Conservation (phyloP, 2,888 invertebrate genomes). For the Parnassius glacialis region DNA sequence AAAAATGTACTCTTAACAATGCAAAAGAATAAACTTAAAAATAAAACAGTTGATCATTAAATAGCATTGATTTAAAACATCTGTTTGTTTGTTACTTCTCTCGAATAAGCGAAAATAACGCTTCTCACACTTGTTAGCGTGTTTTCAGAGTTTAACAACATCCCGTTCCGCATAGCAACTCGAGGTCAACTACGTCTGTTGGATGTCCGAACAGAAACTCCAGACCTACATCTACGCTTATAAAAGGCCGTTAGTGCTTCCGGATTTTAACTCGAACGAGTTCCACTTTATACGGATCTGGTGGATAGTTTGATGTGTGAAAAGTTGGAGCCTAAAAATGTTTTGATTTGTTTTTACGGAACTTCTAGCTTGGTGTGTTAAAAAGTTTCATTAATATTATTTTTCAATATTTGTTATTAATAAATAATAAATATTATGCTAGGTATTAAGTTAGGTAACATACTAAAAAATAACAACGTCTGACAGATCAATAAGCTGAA, state of each 20-base stretch:
- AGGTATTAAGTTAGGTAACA: too few relatives aligned
- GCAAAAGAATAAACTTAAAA: background rate
- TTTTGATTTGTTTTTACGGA: too few relatives aligned
- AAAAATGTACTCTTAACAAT: background rate
- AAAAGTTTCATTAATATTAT: too few relatives aligned
- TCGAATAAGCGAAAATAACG: conserved; percentile 1
- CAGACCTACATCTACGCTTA: conserved; percentile 10
- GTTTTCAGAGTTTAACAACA: conserved; percentile 9
- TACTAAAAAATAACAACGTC: too few relatives aligned
- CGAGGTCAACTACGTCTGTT: conserved; percentile 15
- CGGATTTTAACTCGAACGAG: conserved; percentile 10
- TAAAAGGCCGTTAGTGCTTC: conserved; percentile 20
- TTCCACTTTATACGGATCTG: conserved; percentile 11
- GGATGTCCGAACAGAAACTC: conserved; percentile 9
- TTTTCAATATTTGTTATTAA: too few relatives aligned
- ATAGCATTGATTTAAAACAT: conserved; percentile 13
- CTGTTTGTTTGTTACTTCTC: conserved; percentile 1
- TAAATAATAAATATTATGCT: too few relatives aligned
- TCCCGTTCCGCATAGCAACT: conserved; percentile 16
- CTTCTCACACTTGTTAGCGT: conserved; percentile 1
- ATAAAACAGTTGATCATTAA: conserved; percentile 1
- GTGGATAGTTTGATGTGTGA: background rate
- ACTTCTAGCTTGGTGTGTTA: too few relatives aligned
- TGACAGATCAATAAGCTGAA: too few relatives aligned
- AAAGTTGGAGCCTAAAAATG: background rate